Percentiles rank a stretch among this genome's conserved stretches.
Evolutionary conservation across 2,888 invertebrate species (phyloP).

Genomic region (Keiferia lycopersicella): DNA sequence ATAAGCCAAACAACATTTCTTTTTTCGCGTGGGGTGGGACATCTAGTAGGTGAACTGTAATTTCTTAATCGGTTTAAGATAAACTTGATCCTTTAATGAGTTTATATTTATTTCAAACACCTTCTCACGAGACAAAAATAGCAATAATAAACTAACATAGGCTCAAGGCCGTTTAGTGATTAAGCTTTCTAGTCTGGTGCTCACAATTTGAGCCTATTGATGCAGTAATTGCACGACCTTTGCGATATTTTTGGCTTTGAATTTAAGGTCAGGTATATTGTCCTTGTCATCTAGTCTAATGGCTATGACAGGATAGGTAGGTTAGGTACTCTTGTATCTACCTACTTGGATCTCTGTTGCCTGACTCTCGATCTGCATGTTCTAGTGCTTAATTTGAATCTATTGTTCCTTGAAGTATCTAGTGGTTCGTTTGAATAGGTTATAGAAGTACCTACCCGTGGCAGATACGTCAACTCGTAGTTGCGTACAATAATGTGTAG

Average conservation of each 20-base stretch:
- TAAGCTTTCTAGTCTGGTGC: conserved; percentile 31
- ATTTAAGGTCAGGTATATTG: neutral
- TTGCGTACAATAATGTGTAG: too few species aligned
- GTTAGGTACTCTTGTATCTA: too few species aligned
- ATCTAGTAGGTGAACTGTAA: too few species aligned
- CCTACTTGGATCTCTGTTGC: neutral
- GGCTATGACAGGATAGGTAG: neutral
- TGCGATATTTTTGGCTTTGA: conserved; percentile 25
- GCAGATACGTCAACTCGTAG: too few species aligned
- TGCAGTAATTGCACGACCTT: conserved; percentile 21
- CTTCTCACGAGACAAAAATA: neutral
- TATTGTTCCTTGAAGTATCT: neutral
- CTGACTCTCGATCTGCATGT: neutral
- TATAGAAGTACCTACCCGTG: neutral
- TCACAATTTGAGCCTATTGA: conserved; percentile 17
- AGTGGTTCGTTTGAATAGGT: neutral
- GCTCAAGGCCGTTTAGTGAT: conserved; percentile 25
- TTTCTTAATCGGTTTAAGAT: too few species aligned
- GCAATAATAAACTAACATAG: neutral
- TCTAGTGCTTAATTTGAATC: conserved; percentile 3
- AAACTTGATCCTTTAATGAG: too few species aligned
- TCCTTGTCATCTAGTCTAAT: neutral
- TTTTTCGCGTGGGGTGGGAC: too few species aligned
- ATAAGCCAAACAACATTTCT: too few species aligned
- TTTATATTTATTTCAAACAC: too few species aligned